Percentiles rank a stretch among this genome's conserved stretches.
Evolutionary conservation across 2,113 vertebrate species (phyloP).

Genomic region (Chaenogobius annularis): DNA sequence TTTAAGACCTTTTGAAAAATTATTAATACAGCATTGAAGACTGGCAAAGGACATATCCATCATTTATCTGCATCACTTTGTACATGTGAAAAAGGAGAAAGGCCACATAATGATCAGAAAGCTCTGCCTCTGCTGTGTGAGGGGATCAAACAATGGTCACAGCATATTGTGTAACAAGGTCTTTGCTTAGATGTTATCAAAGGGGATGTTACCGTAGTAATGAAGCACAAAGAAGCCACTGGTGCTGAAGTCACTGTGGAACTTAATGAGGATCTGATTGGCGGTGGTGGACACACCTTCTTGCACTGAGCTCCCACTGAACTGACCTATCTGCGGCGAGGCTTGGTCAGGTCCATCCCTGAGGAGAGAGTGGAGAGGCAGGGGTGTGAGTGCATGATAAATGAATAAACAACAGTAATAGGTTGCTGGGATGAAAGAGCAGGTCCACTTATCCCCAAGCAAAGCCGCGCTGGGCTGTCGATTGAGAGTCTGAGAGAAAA

Average conservation of each 20-base stretch:
- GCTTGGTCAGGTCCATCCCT: slow-evolving; percentile 79
- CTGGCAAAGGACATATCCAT: slow-evolving; percentile 33
- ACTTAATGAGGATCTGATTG: slow-evolving; percentile 79
- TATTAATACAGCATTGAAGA: slow-evolving; percentile 36
- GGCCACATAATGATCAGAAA: slow-evolving; percentile 23
- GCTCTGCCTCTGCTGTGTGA: slow-evolving; percentile 8
- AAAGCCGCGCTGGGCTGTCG: slow-evolving; percentile 13
- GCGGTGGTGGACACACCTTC: slow-evolving; percentile 73
- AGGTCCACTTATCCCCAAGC: slow-evolving; percentile 28
- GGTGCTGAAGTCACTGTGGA: slow-evolving; percentile 81
- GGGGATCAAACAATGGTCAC: slow-evolving; percentile 27
- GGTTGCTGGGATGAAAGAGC: slow-evolving; percentile 46
- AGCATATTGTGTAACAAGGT: slow-evolving; percentile 9
- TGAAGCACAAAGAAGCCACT: slow-evolving; percentile 77
- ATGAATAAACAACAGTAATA: slow-evolving; percentile 40
- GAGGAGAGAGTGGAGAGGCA: not conserved
- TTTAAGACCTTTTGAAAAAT: slow-evolving; percentile 35
- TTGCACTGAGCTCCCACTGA: slow-evolving; percentile 69
- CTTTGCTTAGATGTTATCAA: slow-evolving; percentile 22
- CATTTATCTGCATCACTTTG: slow-evolving; percentile 42
- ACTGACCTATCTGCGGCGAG: slow-evolving; percentile 76
- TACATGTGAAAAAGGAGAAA: slow-evolving; percentile 20
- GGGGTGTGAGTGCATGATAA: slow-evolving; percentile 7
- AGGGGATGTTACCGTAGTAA: slow-evolving; percentile 70
- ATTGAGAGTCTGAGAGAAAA: slow-evolving; percentile 24